Evolutionary conservation across 2,113 vertebrate genomes (phyloP), one percentile per base, ranked within the genome.

Genomic region (Eptatretus burgeri): DNA sequence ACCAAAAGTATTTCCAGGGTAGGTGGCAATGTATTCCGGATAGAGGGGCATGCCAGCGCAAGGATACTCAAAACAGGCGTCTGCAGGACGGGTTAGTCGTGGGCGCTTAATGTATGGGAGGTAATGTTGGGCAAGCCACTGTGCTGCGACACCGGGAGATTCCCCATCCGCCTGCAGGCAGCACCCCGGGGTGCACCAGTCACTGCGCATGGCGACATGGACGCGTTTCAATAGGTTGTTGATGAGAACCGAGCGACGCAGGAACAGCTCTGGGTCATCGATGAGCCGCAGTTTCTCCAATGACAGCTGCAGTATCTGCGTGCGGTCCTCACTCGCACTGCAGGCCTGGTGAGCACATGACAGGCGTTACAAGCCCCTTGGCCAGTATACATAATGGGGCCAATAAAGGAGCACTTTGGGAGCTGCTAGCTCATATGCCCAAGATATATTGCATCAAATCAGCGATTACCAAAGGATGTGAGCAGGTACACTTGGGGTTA

Each of bases 221-320:
- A 95, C 91, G 74, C 89, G 94, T 75, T 86, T 81, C 77, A 96
- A 79, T 75, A 96, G 76, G 77, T 96, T 96, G 79, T 96, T 94
- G 78, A 96, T 95, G 76, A 96, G 78, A 72, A 96, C 89, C 20
- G 88, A 91, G 74, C 89, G 82, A 68, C 84, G 76, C 70, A 96
- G 78, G 73, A 91, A 93, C 71, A 76, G 77, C 75, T 96, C 89
- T 0, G 88, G 85, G 70, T 96, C 88, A 52, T 95, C 87, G 69
- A 95, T 80, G 78, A 93, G 91, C 71, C 80, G 78, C 66, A 96
- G 81, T 74, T 96, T 96, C 78, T 96, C 83, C 74, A 96, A 80
- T 64, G 88, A 96, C 65, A 96, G 75, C 73, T 82, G 85, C 68
- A 94, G 77, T 73, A 96, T 93, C 74, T 86, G 93, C 75, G 82